Conservation (phyloP, 1,140 invertebrate genomes). For the Drosophila chauvacae region DNA sequence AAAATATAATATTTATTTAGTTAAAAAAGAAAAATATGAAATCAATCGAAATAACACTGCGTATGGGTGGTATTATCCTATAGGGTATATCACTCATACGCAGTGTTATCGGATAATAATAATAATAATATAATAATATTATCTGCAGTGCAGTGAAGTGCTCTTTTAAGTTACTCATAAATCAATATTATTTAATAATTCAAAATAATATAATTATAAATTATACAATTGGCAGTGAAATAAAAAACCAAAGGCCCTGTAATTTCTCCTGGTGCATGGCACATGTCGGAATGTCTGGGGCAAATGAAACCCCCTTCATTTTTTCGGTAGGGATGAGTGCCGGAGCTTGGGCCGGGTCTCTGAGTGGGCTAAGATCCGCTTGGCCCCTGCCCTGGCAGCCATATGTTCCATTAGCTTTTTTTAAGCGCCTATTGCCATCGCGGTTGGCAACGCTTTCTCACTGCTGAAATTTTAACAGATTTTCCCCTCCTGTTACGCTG, state of each 20-base stretch:
- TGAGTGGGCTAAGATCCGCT: constrained; percentile 39
- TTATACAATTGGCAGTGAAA: not conserved
- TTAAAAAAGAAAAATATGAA: too few species aligned
- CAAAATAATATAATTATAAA: not conserved
- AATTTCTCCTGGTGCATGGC: constrained; percentile 8
- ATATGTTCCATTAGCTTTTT: constrained; percentile 80
- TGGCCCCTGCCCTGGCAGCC: constrained; percentile 42
- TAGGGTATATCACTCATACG: too few species aligned
- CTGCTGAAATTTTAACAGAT: constrained; percentile 78
- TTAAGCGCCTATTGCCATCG: constrained; percentile 74
- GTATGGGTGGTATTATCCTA: too few species aligned
- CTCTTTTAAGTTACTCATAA: not conserved
- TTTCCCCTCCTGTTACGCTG: constrained; percentile 63
- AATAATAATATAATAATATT: too few species aligned
- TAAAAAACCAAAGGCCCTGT: not conserved
- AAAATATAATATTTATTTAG: too few species aligned
- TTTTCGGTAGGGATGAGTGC: constrained; percentile 22
- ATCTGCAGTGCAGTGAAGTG: too few species aligned
- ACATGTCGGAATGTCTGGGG: constrained; percentile 2
- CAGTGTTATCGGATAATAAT: too few species aligned
- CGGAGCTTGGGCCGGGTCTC: not conserved
- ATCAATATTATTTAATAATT: too few species aligned
- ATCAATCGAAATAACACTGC: too few species aligned
- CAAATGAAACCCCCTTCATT: constrained; percentile 10
- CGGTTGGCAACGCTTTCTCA: constrained; percentile 29